Evolutionary conservation across 2,888 invertebrate genomes (phyloP).

Genomic region (Sminthurides aquaticus): DNA sequence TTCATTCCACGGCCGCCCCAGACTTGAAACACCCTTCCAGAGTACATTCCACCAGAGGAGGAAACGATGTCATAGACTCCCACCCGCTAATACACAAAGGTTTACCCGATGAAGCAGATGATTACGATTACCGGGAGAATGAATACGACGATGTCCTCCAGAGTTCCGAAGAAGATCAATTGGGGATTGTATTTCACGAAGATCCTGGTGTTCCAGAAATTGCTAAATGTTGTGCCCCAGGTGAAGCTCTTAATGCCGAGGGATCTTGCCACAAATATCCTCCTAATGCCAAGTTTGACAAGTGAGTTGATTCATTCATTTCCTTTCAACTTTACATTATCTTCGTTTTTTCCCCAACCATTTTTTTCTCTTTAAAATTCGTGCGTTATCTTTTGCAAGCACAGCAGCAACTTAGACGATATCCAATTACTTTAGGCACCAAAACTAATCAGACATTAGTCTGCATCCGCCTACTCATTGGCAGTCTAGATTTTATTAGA

Average conservation of each 20-base stretch:
- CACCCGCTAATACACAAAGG: constrained; percentile 1
- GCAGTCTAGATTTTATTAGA: no score
- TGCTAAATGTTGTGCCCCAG: constrained; percentile 40
- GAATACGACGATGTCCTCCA: constrained; percentile 7
- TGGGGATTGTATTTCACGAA: constrained; percentile 4
- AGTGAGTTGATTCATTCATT: constrained; percentile 22
- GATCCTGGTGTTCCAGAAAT: constrained; percentile 25
- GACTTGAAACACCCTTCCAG: constrained; percentile 25
- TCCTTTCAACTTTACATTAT: no score
- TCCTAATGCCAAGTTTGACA: constrained; percentile 26
- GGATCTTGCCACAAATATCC: constrained; percentile 28
- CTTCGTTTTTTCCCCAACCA: no score
- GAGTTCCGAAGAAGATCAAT: background rate
- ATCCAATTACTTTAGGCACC: no score
- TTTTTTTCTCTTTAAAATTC: no score
- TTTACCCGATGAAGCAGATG: constrained; percentile 7
- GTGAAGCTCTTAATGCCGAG: constrained; percentile 31
- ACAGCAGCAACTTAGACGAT: no score
- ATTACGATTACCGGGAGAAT: background rate
- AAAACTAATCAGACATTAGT: no score
- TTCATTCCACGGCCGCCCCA: no score
- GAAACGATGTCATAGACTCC: constrained; percentile 17
- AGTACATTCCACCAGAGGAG: constrained; percentile 19
- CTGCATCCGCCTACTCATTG: no score
- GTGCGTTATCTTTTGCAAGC: no score